Percentiles rank a stretch among this genome's conserved stretches.
Conservation (phyloP, 2,888 invertebrate genomes). For the Agrypnus murinus region DNA sequence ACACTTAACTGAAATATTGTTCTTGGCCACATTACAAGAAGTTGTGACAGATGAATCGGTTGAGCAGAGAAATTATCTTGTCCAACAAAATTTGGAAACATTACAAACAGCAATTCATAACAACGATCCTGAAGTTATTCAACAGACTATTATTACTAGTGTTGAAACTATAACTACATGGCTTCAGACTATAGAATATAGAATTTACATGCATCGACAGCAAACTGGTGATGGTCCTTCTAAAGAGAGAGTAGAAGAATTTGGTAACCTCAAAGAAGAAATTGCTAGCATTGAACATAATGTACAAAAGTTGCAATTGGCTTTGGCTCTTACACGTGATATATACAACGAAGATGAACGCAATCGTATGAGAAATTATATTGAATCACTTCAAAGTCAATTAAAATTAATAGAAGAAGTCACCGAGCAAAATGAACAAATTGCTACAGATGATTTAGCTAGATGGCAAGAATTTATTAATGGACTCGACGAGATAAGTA, state of each 20-base stretch:
- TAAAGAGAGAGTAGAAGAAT: slow-evolving; percentile 76
- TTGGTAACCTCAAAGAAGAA: slow-evolving; percentile 79
- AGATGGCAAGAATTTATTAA: slow-evolving; percentile 83
- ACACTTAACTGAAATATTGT: slow-evolving; percentile 77
- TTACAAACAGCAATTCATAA: slow-evolving; percentile 76
- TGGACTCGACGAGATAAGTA: slow-evolving; percentile 76
- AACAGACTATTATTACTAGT: slow-evolving; percentile 82
- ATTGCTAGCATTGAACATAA: slow-evolving; percentile 79
- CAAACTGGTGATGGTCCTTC: slow-evolving; percentile 76
- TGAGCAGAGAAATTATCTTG: slow-evolving; percentile 74
- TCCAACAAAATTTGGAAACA: slow-evolving; percentile 76
- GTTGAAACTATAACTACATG: slow-evolving; percentile 89
- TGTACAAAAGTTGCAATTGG: slow-evolving; percentile 77
- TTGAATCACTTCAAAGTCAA: slow-evolving; percentile 79
- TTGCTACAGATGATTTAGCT: slow-evolving; percentile 76
- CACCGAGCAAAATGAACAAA: slow-evolving; percentile 75
- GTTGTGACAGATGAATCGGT: slow-evolving; percentile 73
- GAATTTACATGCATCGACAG: slow-evolving; percentile 78
- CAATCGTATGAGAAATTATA: slow-evolving; percentile 74
- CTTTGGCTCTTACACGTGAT: slow-evolving; percentile 72
- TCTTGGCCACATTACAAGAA: slow-evolving; percentile 76
- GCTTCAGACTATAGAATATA: slow-evolving; percentile 89
- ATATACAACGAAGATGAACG: slow-evolving; percentile 71
- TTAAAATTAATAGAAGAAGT: slow-evolving; percentile 81
- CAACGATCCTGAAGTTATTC: slow-evolving; percentile 76